Evolutionary conservation across 2,888 invertebrate species (phyloP), one percentile per base, ranked within the genome.

Genomic region (Drosophila kambysellisi): DNA sequence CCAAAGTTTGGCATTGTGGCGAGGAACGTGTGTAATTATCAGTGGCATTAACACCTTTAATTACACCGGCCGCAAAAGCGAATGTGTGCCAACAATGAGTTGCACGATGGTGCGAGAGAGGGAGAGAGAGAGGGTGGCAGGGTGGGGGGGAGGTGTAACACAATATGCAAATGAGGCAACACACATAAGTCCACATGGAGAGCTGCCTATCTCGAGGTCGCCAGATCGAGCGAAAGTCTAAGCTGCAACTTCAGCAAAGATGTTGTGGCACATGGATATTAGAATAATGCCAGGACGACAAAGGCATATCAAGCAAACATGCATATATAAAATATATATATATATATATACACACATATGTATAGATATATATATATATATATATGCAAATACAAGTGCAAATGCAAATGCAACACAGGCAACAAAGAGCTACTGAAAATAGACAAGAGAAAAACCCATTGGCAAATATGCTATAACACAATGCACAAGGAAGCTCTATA

Each of bases 21-120:
- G 1, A 2, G 9, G 30, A 53, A 67, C 29, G 78, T 74, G 70
- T 84, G 88, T 86, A 89, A 88, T 88, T 88, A 88, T 89, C 88
- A 74, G 56, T 76, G 81, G 88, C 86, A 88, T 88, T 89, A 89
- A 88, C 88, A 88, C 88, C 84, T 89, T 89, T 83, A 89, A 88
- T 88, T 89, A 88, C 72, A 65, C 58, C 73, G 60, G 60, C 73
- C 75, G 71, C 73, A 77, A 71, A 71, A 20, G 39, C 66, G 71
- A 79, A 88, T 81, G 86, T 85, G 88, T 79, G 85, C 72, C 86
- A 83, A 76, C 43, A 25, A 37, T 37, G 54, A 25, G 53, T 4
- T 43, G 20, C 48, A 48, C 8, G 20, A 25, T 2, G 17, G 29
- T 20, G n/a, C 1, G 46, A 46, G 15, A 7, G 56, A 63, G 66